A percentile compares a stretch with the other conserved stretches of the same genome.
Conservation (phyloP, 2,797 vertebrate genomes). For the Mionectes olivaceus region DNA sequence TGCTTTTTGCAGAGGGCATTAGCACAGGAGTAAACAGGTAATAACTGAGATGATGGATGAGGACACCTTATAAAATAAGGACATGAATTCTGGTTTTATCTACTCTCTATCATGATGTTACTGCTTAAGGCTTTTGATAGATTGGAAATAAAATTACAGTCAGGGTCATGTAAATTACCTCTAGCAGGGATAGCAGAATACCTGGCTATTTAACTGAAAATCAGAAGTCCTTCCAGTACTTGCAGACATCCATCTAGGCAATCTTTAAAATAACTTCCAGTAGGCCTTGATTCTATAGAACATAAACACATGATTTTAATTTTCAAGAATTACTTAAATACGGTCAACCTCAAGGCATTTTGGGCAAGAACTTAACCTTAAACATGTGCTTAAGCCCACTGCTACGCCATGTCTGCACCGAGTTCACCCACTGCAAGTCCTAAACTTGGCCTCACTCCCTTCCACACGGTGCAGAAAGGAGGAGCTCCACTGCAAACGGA, state of each 20-base stretch:
- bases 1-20: neutral
- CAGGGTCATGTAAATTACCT: neutral
- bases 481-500: neutral
- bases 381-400: neutral
- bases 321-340: neutral
- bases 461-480: neutral
- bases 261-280: neutral
- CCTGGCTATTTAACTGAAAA: neutral
- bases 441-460: neutral
- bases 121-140: slow-evolving; percentile 35
- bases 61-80: neutral
- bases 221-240: neutral
- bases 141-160: slow-evolving; percentile 4
- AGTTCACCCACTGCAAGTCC: neutral
- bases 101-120: neutral
- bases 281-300: neutral
- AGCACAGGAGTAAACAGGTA: neutral
- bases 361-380: neutral
- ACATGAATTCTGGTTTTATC: neutral
- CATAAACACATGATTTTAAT: neutral
- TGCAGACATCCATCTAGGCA: neutral
- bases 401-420: neutral
- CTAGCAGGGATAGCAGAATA: neutral
- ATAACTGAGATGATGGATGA: neutral
- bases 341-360: neutral